Percentiles rank a stretch among this genome's conserved stretches.
phyloP scores from a whole-genome alignment of 2,113 vertebrate species.

The Lepus americanus region DNA sequence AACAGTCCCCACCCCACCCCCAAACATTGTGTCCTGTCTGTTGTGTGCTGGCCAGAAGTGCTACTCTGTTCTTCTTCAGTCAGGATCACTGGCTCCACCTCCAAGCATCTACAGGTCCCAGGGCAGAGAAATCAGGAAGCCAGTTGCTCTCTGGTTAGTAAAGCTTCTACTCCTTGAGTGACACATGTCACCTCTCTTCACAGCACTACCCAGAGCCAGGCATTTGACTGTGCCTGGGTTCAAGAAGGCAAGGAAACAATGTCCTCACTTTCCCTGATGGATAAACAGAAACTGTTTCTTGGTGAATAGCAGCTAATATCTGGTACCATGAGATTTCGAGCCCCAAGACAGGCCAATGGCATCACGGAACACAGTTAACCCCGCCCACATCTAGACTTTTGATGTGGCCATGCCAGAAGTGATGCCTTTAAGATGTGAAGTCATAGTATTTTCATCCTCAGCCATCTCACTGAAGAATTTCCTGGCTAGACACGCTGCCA shows the following conservation, averaged over 20 bases:
- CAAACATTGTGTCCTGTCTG: fast-evolving
- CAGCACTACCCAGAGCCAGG: background rate
- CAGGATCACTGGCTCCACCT: background rate
- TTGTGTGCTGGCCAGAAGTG: fast-evolving
- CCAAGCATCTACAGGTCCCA: background rate
- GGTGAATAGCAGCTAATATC: background rate
- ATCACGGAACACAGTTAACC: no score
- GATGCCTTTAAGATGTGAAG: fast-evolving
- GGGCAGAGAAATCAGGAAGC: background rate
- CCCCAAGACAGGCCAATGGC: fast-evolving
- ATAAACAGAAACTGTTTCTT: background rate
- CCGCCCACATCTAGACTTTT: background rate
- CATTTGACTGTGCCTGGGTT: background rate
- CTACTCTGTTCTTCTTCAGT: background rate
- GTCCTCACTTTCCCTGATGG: background rate
- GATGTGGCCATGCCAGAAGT: background rate
- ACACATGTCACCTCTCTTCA: constrained; percentile 28
- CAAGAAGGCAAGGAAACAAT: background rate
- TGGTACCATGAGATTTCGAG: no score
- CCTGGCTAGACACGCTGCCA: background rate
- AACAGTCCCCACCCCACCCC: background rate
- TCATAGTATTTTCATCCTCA: background rate
- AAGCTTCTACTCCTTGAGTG: constrained; percentile 12
- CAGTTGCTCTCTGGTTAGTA: background rate
- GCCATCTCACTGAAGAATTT: background rate